Base-by-base conservation (phyloP, 2,797 vertebrate species). In the Luscinia luscinia region DNA sequence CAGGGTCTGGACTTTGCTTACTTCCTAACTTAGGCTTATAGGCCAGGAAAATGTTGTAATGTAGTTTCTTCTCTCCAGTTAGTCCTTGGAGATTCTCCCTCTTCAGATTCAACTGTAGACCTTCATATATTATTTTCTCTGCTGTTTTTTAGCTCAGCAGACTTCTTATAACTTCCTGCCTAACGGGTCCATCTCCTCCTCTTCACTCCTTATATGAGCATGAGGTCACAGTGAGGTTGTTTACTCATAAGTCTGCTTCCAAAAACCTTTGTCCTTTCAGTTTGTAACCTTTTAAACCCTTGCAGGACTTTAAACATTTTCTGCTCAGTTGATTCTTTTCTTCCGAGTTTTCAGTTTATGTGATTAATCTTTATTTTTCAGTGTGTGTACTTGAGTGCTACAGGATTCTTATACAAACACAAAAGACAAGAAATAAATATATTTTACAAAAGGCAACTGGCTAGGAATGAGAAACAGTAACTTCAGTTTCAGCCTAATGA, bases 1-100 rank as follows among this genome's bases (percentile, higher is more conserved):
- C 93, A 72, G 57, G 67, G 74, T 96, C 74, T 97, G 88, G 95
- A 85, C 94, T 97, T 97, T 96, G 81, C 97, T 97, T 96, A 95
- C 97, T 98, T 98, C 97, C 97, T 96, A 95, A 92, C 78, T 88
- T 80, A 72, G 86, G 67, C 89, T 97, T 94, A 86, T 86, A 94
- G 97, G 97, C 98, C 98, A 98, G 98, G 97, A 98, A 98, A 98
- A 98, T 98, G 96, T 97, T 97, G 96, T 98, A 98, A 98, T 97
- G 94, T 61, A 88, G 82, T 97, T 97, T 97, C 95, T 97, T 90
- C 97, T 96, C 94, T 97, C 95, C 94, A 95, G 94, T 94, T 96
- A 97, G 92, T 96, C 98, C 97, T 98, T 95, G 77, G 97, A 97
- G 98, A 98, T 90, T 95, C 95, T 87, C 95, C n/a, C 87, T 96